phyloP scores from a whole-genome alignment of 2,113 vertebrate genomes.

The Excalfactoria chinensis region DNA sequence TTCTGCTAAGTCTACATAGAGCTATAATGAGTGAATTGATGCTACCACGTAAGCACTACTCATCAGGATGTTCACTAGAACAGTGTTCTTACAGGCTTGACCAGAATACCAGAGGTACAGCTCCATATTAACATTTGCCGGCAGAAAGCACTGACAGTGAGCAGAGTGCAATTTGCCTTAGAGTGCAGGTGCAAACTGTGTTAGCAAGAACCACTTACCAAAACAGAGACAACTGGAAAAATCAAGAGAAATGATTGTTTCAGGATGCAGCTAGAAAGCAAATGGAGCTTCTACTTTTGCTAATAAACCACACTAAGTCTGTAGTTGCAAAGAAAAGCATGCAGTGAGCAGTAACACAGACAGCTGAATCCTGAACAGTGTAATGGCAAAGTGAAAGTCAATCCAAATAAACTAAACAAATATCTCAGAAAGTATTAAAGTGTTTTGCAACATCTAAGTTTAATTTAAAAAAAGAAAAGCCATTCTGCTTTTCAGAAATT shows the following conservation, averaged over 20 bases:
- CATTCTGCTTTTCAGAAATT: background rate
- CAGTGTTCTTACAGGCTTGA: background rate
- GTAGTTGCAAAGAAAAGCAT: constrained; percentile 7
- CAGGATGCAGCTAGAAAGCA: background rate
- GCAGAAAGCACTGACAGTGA: background rate
- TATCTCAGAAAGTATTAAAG: background rate
- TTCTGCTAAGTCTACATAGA: background rate
- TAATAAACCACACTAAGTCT: background rate
- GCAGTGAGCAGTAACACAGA: background rate
- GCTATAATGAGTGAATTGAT: background rate
- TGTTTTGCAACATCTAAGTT: background rate
- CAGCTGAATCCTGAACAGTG: background rate
- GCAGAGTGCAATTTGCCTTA: background rate
- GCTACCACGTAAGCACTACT: background rate
- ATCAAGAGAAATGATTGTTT: background rate
- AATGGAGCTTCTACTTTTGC: background rate
- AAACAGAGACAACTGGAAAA: constrained; percentile 26
- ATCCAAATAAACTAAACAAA: background rate
- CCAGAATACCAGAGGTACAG: constrained; percentile 1
- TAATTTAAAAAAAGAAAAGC: background rate
- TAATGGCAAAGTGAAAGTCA: background rate
- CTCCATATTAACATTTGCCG: background rate
- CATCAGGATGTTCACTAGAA: background rate
- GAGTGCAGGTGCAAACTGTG: background rate
- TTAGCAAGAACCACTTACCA: background rate